These are phyloP conservation scores for Aplidium turbinatum DNA, from an alignment of 23 tunicate genomes.

Conservation along the genomic window DNA sequence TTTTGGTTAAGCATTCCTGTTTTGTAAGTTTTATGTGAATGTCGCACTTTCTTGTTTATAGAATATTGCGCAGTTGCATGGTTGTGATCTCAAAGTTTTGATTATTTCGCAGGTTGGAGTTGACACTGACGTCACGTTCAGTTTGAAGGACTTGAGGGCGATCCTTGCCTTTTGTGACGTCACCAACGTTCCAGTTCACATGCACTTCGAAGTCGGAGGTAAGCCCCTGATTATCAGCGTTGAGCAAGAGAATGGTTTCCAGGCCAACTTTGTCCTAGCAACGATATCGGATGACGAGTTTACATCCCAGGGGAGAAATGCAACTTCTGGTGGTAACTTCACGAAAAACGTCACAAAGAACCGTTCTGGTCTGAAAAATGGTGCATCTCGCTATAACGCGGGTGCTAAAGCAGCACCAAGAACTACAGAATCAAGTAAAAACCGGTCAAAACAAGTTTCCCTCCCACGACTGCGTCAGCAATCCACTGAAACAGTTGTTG, in stretches of 20 bases:
- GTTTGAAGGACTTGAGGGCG: conserved; percentile 71
- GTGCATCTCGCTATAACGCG: no score
- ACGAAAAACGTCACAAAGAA: not conserved
- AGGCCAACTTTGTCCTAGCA: conserved; percentile 76
- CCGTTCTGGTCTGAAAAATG: no score
- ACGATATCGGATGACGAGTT: conserved; percentile 51
- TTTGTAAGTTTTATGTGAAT: no score
- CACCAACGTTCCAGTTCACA: conserved; percentile 26
- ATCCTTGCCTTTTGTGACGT: conserved; percentile 73
- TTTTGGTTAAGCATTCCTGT: no score
- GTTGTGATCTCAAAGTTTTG: no score
- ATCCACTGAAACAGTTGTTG: no score
- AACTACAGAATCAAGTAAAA: not conserved
- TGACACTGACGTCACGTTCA: conserved; percentile 82
- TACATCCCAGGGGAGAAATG: conserved; percentile 6
- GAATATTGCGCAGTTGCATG: no score
- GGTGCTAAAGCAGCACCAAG: not conserved
- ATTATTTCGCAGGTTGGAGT: conserved; percentile 79
- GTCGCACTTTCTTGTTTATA: no score
- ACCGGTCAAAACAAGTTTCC: no score
- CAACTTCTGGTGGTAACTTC: not conserved
- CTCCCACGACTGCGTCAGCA: no score
- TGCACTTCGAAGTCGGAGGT: conserved; percentile 77
- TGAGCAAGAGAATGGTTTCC: conserved; percentile 42
- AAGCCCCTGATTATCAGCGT: conserved; percentile 63